Percentiles rank a stretch among this genome's conserved stretches.
phyloP scores from a whole-genome alignment of 2,888 invertebrate species.

The Drosophila gaucha region DNA sequence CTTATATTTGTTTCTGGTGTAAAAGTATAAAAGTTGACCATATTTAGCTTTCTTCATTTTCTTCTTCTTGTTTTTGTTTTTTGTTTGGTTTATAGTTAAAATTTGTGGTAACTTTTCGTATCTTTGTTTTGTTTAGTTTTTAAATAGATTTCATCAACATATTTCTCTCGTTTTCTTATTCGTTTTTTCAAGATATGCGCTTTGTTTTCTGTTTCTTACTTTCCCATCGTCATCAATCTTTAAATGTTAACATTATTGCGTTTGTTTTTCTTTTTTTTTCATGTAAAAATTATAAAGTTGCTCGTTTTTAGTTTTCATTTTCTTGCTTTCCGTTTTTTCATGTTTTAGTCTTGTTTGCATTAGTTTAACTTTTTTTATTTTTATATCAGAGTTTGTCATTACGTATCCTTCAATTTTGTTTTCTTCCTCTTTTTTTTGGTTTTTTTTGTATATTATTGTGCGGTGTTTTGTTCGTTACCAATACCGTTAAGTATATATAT shows the following conservation, averaged over 20 bases:
- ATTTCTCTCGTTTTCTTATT: conserved; percentile 18
- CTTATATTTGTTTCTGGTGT: conserved; percentile 69
- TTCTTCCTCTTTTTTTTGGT: conserved; percentile 8
- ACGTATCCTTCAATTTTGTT: conserved; percentile 51
- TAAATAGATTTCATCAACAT: conserved; percentile 32
- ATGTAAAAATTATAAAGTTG: conserved; percentile 75
- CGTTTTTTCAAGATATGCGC: conserved; percentile 78
- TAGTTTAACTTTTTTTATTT: conserved; percentile 52
- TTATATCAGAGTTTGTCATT: conserved; percentile 52
- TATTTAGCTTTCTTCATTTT: conserved; percentile 44
- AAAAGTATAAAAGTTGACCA: conserved; percentile 83
- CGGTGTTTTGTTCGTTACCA: conserved; percentile 81
- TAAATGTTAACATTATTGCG: conserved; percentile 81
- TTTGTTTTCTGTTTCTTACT: conserved; percentile 65
- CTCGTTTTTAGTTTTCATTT: conserved; percentile 38
- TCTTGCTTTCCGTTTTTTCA: conserved; percentile 30
- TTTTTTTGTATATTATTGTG: conserved; percentile 82
- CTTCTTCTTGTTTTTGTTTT: conserved; percentile 12
- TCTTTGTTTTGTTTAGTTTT: conserved; percentile 13
- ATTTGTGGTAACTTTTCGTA: conserved; percentile 66
- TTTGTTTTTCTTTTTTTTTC: conserved; percentile 26
- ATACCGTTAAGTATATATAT: conserved; percentile 68
- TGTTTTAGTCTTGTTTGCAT: conserved; percentile 67
- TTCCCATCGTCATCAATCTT: conserved; percentile 39
- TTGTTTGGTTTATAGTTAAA: conserved; percentile 50